Evolutionary conservation across 2,797 vertebrate genomes (phyloP), one percentile per base, ranked within the genome.

Genomic region (Lemur catta): DNA sequence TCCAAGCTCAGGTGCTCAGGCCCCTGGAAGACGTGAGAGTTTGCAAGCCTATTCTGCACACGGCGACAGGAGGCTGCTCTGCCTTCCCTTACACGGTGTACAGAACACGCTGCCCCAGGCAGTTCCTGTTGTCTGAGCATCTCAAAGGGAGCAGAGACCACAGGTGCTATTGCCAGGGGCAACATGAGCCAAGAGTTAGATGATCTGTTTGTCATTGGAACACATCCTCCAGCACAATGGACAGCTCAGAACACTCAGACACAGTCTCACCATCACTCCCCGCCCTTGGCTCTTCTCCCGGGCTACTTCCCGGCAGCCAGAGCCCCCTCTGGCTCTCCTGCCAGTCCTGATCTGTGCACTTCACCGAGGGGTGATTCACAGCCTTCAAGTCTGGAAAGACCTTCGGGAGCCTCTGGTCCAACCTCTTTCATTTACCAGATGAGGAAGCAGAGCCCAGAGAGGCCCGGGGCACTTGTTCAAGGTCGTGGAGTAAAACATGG

Each of bases 391-490:
- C 82, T 72, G 61, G 48, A 84, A 89, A 76, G 35, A 82, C 41
- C 52, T 65, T 52, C 4, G 72, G 84, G 78, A 95, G 78, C 22
- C 30, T 38, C 33, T 61, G 52, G 69, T 89, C 84, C 69, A 81
- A 75, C 57, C 65, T 94, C 9, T 4, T 80, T 94, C 67, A 17
- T 90, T 93, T 84, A 93, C 38, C 46, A 91, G 67, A 74, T 52
- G 90, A 95, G 84, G 76, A 94, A 95, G 71, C 55, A 48, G 81
- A 86, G 22, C 90, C 24, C 6, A 7, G 57, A 87, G 78, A 81
- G 55, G n/a, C 48, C 33, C 14, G 11, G 63, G 63, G 46, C 65
- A 14, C 63, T 69, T 50, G 65, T 87, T 94, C 55, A 79, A 95
- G 84, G 81, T 78, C 48, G 20, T 11, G 4, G 71, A 94, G 80